These are phyloP conservation scores for Hemiscyllium ocellatum DNA, from an alignment of 2,113 vertebrate genomes.

Conservation along the genomic window DNA sequence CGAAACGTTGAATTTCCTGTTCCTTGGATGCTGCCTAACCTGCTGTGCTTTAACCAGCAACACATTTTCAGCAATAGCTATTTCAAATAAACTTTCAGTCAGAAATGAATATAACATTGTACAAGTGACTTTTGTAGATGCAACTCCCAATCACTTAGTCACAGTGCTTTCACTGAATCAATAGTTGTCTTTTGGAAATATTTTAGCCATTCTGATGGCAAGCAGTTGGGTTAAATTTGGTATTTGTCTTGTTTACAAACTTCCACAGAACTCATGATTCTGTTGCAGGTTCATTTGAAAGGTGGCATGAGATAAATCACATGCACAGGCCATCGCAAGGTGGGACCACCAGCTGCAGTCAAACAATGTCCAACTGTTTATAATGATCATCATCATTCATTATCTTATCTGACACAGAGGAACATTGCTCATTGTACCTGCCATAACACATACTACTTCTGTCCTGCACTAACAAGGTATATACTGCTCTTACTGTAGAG, in stretches of 20 bases:
- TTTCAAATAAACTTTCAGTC: not conserved
- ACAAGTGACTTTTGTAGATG: too few species aligned
- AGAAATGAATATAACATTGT: too few species aligned
- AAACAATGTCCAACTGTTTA: constrained; percentile 48
- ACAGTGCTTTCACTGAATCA: not conserved
- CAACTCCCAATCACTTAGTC: too few species aligned
- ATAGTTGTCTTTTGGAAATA: not conserved
- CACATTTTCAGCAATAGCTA: not conserved
- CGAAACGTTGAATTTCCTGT: too few species aligned
- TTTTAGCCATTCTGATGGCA: not conserved
- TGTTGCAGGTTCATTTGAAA: constrained; percentile 42
- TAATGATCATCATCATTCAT: constrained; percentile 44
- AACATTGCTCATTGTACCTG: constrained; percentile 41
- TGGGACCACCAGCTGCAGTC: constrained; percentile 49
- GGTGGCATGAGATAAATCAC: constrained; percentile 49
- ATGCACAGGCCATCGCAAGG: constrained; percentile 42
- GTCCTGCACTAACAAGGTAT: constrained; percentile 24
- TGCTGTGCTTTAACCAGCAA: too few species aligned
- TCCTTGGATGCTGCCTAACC: too few species aligned
- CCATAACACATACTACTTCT: constrained; percentile 39
- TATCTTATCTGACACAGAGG: constrained; percentile 45
- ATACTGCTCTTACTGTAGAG: constrained; percentile 30
- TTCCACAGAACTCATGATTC: not conserved
- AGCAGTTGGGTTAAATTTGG: not conserved
- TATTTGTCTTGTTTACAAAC: not conserved